Percentiles rank a stretch among this genome's conserved stretches.
phyloP scores from a whole-genome alignment of 2,797 vertebrate species.

The Okamejei kenojei region DNA sequence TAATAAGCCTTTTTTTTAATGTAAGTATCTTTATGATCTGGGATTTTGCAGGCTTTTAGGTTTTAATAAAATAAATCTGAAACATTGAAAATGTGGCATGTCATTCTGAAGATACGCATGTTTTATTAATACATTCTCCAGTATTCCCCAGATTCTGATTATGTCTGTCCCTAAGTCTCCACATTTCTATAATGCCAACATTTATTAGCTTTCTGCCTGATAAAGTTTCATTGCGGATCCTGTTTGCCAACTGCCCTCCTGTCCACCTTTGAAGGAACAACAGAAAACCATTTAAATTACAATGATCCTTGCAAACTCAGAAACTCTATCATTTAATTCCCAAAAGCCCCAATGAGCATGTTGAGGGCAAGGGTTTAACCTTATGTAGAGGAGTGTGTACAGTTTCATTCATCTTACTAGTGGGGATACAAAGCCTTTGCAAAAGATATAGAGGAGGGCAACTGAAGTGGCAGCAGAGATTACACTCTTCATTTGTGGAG shows the following conservation, averaged over 20 bases:
- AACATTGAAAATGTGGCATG: not conserved
- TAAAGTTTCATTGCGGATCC: not conserved
- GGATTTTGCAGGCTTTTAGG: too few species aligned
- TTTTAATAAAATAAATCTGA: too few species aligned
- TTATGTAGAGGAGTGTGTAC: not conserved
- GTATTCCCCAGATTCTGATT: not conserved
- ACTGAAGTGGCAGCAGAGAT: not conserved
- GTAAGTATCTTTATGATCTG: too few species aligned
- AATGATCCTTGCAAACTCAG: not conserved
- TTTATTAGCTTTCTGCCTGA: too few species aligned
- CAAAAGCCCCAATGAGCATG: not conserved
- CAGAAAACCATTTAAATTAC: not conserved
- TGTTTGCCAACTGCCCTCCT: not conserved
- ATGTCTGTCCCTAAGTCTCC: not conserved
- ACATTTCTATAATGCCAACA: not conserved
- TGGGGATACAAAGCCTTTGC: too few species aligned
- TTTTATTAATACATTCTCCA: not conserved
- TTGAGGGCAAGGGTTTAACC: not conserved
- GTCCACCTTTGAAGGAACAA: not conserved
- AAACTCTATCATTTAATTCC: conserved; percentile 1
- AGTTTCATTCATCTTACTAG: not conserved
- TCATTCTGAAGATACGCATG: not conserved
- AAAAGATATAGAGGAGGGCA: not conserved
- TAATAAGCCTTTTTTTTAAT: not conserved
- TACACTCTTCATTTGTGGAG: not conserved